Evolutionary conservation across 2,113 vertebrate species (phyloP).

Genomic region (Spermophilus dauricus): DNA sequence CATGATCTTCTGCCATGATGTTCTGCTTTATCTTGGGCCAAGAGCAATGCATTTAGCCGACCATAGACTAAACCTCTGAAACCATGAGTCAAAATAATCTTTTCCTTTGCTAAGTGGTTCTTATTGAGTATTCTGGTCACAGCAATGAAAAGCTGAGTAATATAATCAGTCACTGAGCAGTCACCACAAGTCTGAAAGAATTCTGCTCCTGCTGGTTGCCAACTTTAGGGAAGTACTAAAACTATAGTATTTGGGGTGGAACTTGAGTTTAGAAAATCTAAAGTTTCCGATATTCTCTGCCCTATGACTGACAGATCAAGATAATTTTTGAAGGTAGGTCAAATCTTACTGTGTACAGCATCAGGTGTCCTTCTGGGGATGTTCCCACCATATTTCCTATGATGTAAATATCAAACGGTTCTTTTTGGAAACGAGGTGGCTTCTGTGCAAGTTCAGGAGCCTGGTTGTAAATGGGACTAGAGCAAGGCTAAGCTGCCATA

Average conservation of each 20-base stretch:
- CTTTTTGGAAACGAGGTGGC: background rate
- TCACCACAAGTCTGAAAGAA: background rate
- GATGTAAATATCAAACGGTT: background rate
- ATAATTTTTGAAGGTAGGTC: background rate
- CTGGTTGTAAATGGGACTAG: constrained; percentile 69
- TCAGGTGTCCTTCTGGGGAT: background rate
- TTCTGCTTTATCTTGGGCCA: too few relatives aligned
- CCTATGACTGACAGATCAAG: background rate
- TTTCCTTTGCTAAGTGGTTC: too few relatives aligned
- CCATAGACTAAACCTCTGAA: too few relatives aligned
- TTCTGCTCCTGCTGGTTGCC: background rate
- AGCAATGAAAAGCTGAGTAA: too few relatives aligned
- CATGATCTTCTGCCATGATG: too few relatives aligned
- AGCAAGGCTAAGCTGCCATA: background rate
- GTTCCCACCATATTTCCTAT: background rate
- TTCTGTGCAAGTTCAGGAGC: background rate
- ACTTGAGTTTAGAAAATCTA: background rate
- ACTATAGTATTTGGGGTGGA: background rate
- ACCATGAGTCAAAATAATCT: too few relatives aligned
- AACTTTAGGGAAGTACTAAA: background rate
- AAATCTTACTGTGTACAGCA: background rate
- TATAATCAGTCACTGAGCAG: background rate
- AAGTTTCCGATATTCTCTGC: background rate
- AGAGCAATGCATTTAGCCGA: too few relatives aligned
- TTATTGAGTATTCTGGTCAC: too few relatives aligned